A percentile compares a stretch with the other conserved stretches of the same genome.
Evolutionary conservation across 2,113 vertebrate species (phyloP).

Genomic region (Passer domesticus): DNA sequence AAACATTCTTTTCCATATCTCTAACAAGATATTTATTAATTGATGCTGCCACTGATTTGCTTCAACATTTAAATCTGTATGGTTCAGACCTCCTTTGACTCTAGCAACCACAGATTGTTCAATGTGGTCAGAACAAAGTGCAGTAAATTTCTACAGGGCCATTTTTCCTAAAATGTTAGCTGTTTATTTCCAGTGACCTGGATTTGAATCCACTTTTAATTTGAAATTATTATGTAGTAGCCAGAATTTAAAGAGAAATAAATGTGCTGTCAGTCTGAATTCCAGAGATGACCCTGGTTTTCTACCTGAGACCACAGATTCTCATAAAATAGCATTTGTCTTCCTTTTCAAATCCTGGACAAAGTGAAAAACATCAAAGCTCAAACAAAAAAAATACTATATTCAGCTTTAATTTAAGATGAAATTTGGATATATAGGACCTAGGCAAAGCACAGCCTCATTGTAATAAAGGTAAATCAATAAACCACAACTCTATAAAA

Average conservation of each 20-base stretch:
- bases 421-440: not conserved
- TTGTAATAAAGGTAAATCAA: not conserved
- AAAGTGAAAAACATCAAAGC: not conserved
- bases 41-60: not conserved
- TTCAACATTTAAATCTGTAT: not conserved
- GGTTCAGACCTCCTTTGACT: not conserved
- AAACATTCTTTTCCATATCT: not conserved
- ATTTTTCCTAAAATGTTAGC: constrained; percentile 9
- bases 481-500: not conserved
- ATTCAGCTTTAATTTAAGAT: not conserved
- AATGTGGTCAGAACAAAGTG: not conserved
- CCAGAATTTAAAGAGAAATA: constrained; percentile 34
- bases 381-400: not conserved
- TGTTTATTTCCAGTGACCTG: constrained; percentile 10
- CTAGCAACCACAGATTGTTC: not conserved
- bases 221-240: constrained; percentile 22
- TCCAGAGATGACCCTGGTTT: not conserved
- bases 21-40: not conserved
- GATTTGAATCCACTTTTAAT: constrained; percentile 56
- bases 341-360: not conserved
- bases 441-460: not conserved
- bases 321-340: not conserved
- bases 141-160: not conserved
- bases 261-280: constrained; percentile 21
- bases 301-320: not conserved